Percentiles rank a stretch among this genome's conserved stretches.
phyloP scores from a whole-genome alignment of 2,797 vertebrate species.

The Labeo calbasu region DNA sequence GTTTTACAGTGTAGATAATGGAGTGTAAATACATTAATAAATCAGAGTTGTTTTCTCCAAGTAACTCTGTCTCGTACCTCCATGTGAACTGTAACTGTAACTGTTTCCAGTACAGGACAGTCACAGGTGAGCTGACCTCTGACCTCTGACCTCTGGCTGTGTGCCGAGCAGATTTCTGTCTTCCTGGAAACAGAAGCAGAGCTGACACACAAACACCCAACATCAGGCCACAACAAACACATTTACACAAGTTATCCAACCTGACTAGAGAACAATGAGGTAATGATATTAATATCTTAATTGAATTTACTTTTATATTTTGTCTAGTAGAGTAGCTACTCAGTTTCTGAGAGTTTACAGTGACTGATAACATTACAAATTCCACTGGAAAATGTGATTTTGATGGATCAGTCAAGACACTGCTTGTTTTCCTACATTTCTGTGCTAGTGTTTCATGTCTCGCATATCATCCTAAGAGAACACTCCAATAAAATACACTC shows the following conservation, averaged over 20 bases:
- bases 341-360: too few species aligned
- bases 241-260: not conserved
- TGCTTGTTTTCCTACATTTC: not conserved
- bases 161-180: not conserved
- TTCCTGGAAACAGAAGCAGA: conserved; percentile 9
- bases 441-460: not conserved
- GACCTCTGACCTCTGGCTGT: conserved; percentile 3
- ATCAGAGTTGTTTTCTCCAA: not conserved
- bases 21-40: not conserved
- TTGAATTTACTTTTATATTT: not conserved
- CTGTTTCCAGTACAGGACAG: not conserved
- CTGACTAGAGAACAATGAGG: not conserved
- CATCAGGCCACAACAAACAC: not conserved
- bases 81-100: not conserved
- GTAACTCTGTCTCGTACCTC: not conserved
- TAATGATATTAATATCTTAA: not conserved
- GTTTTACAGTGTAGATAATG: not conserved
- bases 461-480: not conserved
- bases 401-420: not conserved
- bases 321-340: not conserved
- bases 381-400: too few species aligned
- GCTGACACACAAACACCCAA: not conserved
- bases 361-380: too few species aligned
- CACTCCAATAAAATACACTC: not conserved
- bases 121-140: not conserved